These are phyloP conservation scores for Agrypnia vestita DNA, from an alignment of 1,140 invertebrate species.

Conservation along the genomic window DNA sequence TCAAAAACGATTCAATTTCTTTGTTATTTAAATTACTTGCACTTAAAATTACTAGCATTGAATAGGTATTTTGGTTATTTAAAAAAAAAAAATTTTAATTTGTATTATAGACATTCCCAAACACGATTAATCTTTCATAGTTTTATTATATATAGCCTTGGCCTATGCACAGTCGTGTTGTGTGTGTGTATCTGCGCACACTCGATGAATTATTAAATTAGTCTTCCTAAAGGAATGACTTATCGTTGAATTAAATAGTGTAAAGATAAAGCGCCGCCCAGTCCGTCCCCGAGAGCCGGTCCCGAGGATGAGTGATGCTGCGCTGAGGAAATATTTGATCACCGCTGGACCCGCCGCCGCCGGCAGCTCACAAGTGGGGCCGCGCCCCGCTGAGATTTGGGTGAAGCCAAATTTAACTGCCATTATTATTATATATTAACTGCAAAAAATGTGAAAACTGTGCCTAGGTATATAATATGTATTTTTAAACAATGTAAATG, in stretches of 20 bases:
- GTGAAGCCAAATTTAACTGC: not conserved
- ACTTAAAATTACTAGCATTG: too few species aligned
- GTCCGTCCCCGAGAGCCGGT: not conserved
- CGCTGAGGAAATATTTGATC: constrained; percentile 56
- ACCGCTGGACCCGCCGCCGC: constrained; percentile 31
- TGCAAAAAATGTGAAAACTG: not conserved
- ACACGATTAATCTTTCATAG: too few species aligned
- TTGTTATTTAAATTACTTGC: too few species aligned
- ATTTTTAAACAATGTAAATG: not conserved
- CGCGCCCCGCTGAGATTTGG: constrained; percentile 29
- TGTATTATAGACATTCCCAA: too few species aligned
- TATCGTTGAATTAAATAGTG: too few species aligned
- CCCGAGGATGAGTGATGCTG: constrained; percentile 36
- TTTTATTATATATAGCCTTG: too few species aligned
- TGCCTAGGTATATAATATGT: too few species aligned
- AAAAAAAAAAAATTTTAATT: too few species aligned
- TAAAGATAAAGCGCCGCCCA: not conserved
- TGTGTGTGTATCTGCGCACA: not conserved
- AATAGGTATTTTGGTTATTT: too few species aligned
- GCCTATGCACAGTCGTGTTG: too few species aligned
- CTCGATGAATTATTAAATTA: not conserved
- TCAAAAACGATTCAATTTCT: too few species aligned
- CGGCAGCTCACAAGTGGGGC: not conserved
- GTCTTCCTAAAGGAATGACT: too few species aligned
- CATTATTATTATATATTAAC: constrained; percentile 5